phyloP scores from a whole-genome alignment of 2,888 invertebrate genomes.

The Tetranychus piercei region DNA sequence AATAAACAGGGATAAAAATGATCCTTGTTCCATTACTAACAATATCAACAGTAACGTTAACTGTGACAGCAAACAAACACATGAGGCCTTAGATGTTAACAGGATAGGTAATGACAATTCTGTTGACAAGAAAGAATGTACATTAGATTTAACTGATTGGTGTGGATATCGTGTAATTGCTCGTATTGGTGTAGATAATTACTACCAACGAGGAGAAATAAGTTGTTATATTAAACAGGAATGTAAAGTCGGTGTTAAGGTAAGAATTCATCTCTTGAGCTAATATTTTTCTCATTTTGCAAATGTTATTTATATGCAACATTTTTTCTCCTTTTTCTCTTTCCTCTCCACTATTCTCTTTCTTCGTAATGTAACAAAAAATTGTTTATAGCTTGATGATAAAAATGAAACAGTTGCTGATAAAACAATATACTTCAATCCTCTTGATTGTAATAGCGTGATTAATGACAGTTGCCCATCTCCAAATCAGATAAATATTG shows the following conservation, averaged over 20 bases:
- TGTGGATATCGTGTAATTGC: conserved; percentile 8
- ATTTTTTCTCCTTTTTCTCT: no score
- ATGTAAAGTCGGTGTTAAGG: conserved; percentile 2
- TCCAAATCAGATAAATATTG: neutral
- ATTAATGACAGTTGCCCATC: conserved; percentile 9
- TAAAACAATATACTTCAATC: neutral
- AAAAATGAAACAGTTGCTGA: no score
- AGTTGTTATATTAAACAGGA: neutral
- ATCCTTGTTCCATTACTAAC: no score
- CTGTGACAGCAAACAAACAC: neutral
- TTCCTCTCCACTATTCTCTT: no score
- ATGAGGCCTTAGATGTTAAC: neutral
- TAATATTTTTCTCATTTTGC: no score
- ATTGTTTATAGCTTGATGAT: no score
- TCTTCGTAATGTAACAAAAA: no score
- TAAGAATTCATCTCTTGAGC: no score
- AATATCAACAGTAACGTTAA: no score
- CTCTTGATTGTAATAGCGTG: no score
- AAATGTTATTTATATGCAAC: no score
- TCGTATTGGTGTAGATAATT: neutral
- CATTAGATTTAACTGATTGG: conserved; percentile 9
- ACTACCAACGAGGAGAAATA: neutral
- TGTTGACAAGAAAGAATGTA: neutral
- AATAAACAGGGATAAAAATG: no score
- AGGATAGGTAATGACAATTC: neutral